phyloP scores from a whole-genome alignment of 2,797 vertebrate genomes.

The Hozukius guyotensis region DNA sequence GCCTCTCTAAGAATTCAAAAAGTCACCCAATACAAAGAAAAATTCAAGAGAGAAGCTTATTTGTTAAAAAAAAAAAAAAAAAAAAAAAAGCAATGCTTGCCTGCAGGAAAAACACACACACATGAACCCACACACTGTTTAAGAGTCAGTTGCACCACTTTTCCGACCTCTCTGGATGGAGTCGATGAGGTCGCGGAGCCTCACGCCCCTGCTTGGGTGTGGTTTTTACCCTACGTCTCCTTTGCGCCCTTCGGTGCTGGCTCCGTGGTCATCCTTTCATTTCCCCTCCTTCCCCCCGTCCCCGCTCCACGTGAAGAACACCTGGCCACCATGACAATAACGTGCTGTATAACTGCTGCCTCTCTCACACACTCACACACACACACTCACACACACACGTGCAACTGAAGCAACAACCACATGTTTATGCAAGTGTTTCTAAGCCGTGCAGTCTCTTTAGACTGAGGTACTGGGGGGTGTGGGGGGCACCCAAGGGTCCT shows the following conservation, averaged over 20 bases:
- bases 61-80: background rate
- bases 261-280: constrained; percentile 70
- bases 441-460: background rate
- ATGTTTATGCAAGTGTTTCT: constrained; percentile 57
- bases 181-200: constrained; percentile 18
- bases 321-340: constrained; percentile 30
- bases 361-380: background rate
- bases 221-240: constrained; percentile 50
- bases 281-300: constrained; percentile 15
- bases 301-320: constrained; percentile 7
- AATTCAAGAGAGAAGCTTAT: constrained; percentile 15
- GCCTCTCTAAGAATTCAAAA: constrained; percentile 78
- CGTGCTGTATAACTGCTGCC: constrained; percentile 15
- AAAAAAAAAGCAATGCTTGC: background rate
- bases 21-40: constrained; percentile 70
- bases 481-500: background rate
- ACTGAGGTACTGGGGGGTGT: background rate
- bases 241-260: constrained; percentile 9
- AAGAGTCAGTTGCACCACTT: constrained; percentile 74
- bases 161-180: constrained; percentile 60
- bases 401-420: constrained; percentile 31
- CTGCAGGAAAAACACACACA: constrained; percentile 22
- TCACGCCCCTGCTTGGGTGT: constrained; percentile 43
- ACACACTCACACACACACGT: background rate
- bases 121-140: constrained; percentile 25